Percentiles rank a stretch among this genome's conserved stretches.
Conservation (phyloP, 2,113 vertebrate genomes). For the Ginglymostoma cirratum region DNA sequence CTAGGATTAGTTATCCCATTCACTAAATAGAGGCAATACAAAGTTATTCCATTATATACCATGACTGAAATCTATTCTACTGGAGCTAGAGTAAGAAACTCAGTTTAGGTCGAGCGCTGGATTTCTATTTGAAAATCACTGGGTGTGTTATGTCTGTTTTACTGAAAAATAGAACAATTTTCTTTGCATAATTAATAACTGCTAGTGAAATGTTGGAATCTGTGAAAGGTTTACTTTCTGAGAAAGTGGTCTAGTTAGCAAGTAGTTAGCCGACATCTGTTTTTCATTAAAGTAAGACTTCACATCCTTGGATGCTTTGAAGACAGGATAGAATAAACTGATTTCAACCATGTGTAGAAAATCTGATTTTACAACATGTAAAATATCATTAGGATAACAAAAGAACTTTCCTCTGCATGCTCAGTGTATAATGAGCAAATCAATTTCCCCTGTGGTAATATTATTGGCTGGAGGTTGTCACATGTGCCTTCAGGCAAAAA, state of each 20-base stretch:
- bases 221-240: background rate
- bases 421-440: background rate
- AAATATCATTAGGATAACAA: background rate
- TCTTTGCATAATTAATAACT: background rate
- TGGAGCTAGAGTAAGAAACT: background rate
- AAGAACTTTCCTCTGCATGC: background rate
- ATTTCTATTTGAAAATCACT: background rate
- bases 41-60: background rate
- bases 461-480: background rate
- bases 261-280: background rate
- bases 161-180: background rate
- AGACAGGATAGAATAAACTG: background rate
- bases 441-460: background rate
- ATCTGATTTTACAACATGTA: conserved; percentile 17
- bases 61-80: background rate
- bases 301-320: conserved; percentile 12
- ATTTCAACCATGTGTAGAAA: background rate
- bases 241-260: background rate
- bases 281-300: background rate
- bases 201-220: background rate
- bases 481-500: background rate
- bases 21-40: background rate
- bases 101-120: background rate
- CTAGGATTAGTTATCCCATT: background rate
- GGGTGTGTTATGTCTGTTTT: background rate